Evolutionary conservation across 2,797 vertebrate genomes (phyloP), one percentile per base, ranked within the genome.

Genomic region (Schizopygopsis malacanthus): DNA sequence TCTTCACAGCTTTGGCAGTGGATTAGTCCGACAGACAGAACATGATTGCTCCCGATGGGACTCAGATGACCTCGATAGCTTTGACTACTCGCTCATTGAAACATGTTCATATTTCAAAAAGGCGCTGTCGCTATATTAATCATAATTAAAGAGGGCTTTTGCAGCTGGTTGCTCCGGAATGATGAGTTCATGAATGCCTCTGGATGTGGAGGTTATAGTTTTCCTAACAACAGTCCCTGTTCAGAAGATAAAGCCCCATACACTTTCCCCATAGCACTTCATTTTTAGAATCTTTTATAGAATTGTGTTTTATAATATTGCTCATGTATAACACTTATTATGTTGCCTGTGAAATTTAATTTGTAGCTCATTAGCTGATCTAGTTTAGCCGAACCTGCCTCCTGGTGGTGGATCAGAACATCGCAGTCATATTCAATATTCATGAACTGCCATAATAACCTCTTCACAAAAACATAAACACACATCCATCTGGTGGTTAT

Each of bases 11-110:
- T 93, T 93, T 96, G 95, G 95, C 94, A 91, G 39, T 65, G 87
- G 92, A 94, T 95, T 93, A 95, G 89, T 94, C 88, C 39, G 79
- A 85, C 91, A 92, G 93, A 91, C 94, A 94, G 95, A 93, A 87
- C 90, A 92, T 81, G 84, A 84, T 70, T 86, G 73, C 83, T 88
- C 92, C 81, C 6, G 75, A 84, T 52, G 92, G 91, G 91, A 89
- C 37, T 37, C 56, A 37, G 90, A 92, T 88, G 92, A 89, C 86
- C 77, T 84, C 65, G 69, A 82, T 89, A 91, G 91, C 91, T 91
- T 90, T 90, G 91, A 90, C 91, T 92, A 87, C 84, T 73, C 54
- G 82, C 84, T 87, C 82, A 79, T 61, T 88, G 82, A 85, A 87
- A 85, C 85, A 88, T 88, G 86, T 89, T 87, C 86, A 85, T 12